Percentiles rank a stretch among this genome's conserved stretches.
phyloP scores from a whole-genome alignment of 2,797 vertebrate species.

The Anguilla pacifica region DNA sequence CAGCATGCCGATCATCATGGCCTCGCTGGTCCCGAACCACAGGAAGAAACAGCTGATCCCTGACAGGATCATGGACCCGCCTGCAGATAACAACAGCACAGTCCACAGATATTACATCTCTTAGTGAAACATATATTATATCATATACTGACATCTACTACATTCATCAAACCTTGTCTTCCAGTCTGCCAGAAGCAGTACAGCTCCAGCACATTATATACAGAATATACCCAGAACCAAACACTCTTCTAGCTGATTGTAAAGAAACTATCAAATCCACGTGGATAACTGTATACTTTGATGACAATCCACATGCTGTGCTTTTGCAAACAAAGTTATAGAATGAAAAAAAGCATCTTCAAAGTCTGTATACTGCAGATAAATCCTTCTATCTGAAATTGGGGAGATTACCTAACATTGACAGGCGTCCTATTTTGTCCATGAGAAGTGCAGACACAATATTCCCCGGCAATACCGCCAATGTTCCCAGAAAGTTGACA shows the following conservation, averaged over 20 bases:
- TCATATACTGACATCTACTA: background rate
- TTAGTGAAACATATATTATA: background rate
- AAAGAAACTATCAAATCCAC: background rate
- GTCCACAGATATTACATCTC: background rate
- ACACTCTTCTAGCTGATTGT: background rate
- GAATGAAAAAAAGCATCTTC: background rate
- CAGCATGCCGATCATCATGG: conserved; percentile 99
- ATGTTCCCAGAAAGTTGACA: conserved; percentile 94
- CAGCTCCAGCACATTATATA: background rate
- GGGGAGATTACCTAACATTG: conserved; percentile 84
- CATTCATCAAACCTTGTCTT: background rate
- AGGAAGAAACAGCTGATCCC: conserved; percentile 97
- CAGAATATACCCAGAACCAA: background rate
- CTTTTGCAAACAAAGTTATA: conserved; percentile 40
- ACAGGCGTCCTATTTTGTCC: conserved; percentile 94
- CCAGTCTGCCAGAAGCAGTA: too few relatives aligned
- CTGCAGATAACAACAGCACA: conserved; percentile 57
- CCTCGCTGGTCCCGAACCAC: conserved; percentile 98
- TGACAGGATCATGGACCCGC: conserved; percentile 95
- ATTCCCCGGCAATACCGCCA: conserved; percentile 94
- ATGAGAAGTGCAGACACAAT: conserved; percentile 95
- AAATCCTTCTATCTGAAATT: background rate
- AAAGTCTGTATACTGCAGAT: background rate
- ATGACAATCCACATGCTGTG: background rate
- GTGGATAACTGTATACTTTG: background rate